Base-by-base conservation (phyloP, 2,797 vertebrate genomes). In the Notolabrus celidotus region DNA sequence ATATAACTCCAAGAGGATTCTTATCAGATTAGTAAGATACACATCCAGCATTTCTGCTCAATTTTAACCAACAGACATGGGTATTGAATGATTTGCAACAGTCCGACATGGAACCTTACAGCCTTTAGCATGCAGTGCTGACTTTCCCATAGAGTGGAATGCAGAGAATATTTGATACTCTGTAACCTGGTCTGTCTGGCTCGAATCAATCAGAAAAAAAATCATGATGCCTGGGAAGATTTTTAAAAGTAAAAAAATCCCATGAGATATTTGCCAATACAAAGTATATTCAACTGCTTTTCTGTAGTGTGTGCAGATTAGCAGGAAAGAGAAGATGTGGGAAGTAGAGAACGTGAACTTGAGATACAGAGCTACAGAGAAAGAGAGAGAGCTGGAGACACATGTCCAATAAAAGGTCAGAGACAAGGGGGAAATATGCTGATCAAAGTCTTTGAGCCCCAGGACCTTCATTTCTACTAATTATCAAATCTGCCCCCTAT, bases 401-500 rank as follows among this genome's bases (percentile, higher is more conserved):
- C 38, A 72, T 84, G 82, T 86, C 81, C 79, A 81, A 61, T 79
- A 60, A 89, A 91, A 91, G 89, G 88, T 91, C 85, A 91, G 75
- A 69, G 85, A 86, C 67, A 77, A 76, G 71, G 80, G 79, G 71
- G 58, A 80, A 81, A 84, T 73, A 79, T 85, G 82, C 79, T 86
- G 88, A 92, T 93, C 84, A 88, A 91, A 90, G 83, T 85, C 77
- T 82, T 75, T 70, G 71, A 86, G 88, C 88, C 85, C 83, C 82
- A 77, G 79, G 87, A 90, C 90, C 86, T 92, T 91, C 79, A 87
- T 88, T 92, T 92, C 86, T 73, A 87, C 86, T 92, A 93, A 93
- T 93, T 92, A 91, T 90, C 85, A 92, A 93, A 94, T 92, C 84
- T 85, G 75, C 57, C 71, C 46, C 84, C 91, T 91, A 93, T 93